phyloP scores from a whole-genome alignment of 1,140 invertebrate species.

The Wasmannia auropunctata region DNA sequence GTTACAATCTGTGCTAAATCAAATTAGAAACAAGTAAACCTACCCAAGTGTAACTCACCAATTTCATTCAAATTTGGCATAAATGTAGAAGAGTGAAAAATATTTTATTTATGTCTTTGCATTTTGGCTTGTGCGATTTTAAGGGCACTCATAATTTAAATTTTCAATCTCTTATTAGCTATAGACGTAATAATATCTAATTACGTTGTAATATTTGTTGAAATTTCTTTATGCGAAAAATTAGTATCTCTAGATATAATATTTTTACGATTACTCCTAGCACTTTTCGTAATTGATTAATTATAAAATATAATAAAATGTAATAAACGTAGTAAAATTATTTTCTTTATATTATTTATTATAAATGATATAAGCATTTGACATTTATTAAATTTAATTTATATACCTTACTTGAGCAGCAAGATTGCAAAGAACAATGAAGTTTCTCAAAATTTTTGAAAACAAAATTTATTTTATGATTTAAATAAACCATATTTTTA shows the following conservation, averaged over 20 bases:
- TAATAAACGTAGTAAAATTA: no score
- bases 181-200: no score
- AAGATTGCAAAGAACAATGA: not conserved
- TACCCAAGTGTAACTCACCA: no score
- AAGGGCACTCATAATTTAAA: no score
- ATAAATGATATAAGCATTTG: not conserved
- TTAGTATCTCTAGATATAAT: no score
- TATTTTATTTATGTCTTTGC: no score
- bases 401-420: not conserved
- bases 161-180: no score
- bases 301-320: not conserved
- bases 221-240: not conserved
- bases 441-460: not conserved
- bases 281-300: not conserved
- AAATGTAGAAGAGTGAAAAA: no score
- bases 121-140: no score
- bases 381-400: not conserved
- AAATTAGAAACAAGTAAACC: no score
- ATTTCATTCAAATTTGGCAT: no score
- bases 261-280: no score
- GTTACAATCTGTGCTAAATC: constrained; percentile 76
- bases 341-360: not conserved
- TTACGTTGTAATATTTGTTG: not conserved
- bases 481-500: not conserved
- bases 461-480: not conserved